Evolutionary conservation across 2,113 vertebrate species (phyloP), one percentile per base, ranked within the genome.

Genomic region (Hypomesus transpacificus): DNA sequence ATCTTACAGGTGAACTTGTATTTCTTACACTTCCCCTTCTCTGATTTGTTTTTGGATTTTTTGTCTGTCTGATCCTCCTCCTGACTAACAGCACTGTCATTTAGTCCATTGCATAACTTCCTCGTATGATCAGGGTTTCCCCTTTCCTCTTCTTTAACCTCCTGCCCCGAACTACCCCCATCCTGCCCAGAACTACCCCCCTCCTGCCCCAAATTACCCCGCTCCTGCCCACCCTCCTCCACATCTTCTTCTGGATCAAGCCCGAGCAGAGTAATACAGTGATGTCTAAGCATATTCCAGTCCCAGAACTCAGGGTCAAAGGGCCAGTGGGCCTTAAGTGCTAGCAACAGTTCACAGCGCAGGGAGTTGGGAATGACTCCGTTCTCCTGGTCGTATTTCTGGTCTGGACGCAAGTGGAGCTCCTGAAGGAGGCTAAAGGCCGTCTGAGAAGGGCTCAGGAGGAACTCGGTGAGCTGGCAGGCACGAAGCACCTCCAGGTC

Each of bases 231-330:
- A 52, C 54, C 0, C 13, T n/a, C 67, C 2, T 31, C 73, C 53
- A n/a, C 62, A 34, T 81, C 82, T 9, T 81, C 82, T 9, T 91
- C 89, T 20, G 91, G 92, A 68, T 75, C 92, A 81, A 95, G 89
- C 34, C 97, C 96, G 14, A 98, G 82, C 0, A 98, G 90, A 60
- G 93, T 92, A 59, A 91, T 86, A 81, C 97, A 98, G 63, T 96
- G 94, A 67, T 92, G 87, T 78, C 95, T 99, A 21, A 99, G 91
- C 73, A 95, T 98, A 88, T 98, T 99, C 97, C 97, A 99, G 89
- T 99, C 97, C 97, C 97, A 99, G 86, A 99, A 98, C 79, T 99
- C 97, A 3, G 97, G 97, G 88, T 99, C 97, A 88, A 98, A 96
- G 9, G 95, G 94, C 97, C 97, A 99, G 64, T 96, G 95, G 1